phyloP scores from a whole-genome alignment of 2,797 vertebrate species.

The Chromobotia macracanthus region DNA sequence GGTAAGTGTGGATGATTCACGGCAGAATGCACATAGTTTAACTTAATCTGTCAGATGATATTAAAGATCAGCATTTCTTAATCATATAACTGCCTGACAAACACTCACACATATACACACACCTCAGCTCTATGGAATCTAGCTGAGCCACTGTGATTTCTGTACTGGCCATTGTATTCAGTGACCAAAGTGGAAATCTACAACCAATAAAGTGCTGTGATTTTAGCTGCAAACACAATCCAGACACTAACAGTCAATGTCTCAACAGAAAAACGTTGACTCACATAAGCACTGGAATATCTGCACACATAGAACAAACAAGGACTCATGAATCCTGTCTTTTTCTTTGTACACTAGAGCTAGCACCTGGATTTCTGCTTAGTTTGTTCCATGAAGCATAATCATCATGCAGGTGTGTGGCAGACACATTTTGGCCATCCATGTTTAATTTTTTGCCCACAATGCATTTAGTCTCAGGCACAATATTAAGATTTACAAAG shows the following conservation, averaged over 20 bases:
- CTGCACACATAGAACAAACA: slow-evolving; percentile 39
- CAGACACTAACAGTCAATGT: slow-evolving; percentile 2
- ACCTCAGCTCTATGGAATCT: slow-evolving; percentile 6
- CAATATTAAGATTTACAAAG: background rate
- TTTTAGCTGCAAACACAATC: slow-evolving; percentile 10
- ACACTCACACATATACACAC: background rate
- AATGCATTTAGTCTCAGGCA: background rate
- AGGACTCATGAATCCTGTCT: slow-evolving; percentile 12
- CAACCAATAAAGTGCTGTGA: background rate
- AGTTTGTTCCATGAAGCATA: slow-evolving; percentile 35
- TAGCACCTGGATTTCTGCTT: slow-evolving; percentile 44
- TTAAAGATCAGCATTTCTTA: background rate
- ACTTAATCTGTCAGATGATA: background rate
- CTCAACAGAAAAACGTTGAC: slow-evolving; percentile 8
- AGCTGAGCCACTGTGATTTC: background rate
- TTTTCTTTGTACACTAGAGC: background rate
- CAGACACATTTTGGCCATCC: background rate
- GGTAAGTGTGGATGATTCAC: background rate
- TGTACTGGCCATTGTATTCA: background rate
- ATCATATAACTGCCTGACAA: slow-evolving; percentile 1
- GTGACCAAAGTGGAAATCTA: background rate
- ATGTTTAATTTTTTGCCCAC: background rate
- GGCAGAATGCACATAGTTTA: background rate
- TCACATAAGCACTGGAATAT: slow-evolving; percentile 22
- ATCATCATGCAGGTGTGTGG: slow-evolving; percentile 33